Conservation (phyloP, 2,888 invertebrate genomes). For the Tetheella fluctuosa region DNA sequence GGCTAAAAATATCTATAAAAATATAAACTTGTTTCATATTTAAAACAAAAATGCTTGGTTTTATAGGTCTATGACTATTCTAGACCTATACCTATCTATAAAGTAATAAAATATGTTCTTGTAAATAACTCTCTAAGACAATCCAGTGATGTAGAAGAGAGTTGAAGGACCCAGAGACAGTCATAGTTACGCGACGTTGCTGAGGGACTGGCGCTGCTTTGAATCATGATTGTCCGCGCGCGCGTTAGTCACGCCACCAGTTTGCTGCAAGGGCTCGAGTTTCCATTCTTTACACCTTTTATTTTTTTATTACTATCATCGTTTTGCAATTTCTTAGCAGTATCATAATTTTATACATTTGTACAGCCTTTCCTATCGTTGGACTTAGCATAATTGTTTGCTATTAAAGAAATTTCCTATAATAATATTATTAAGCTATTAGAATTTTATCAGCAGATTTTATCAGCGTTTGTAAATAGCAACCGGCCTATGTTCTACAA, state of each 20-base stretch:
- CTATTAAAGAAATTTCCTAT: background rate
- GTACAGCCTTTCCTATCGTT: background rate
- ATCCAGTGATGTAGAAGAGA: slow-evolving; percentile 25
- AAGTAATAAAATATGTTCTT: background rate
- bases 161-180: slow-evolving; percentile 44
- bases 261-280: slow-evolving; percentile 31
- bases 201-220: slow-evolving; percentile 45
- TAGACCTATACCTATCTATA: background rate
- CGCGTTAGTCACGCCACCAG: slow-evolving; percentile 66
- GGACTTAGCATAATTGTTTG: background rate
- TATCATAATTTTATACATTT: background rate
- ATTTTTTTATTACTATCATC: slow-evolving; percentile 32
- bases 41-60: too few species aligned
- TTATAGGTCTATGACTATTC: too few species aligned
- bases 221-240: slow-evolving; percentile 60
- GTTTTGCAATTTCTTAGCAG: slow-evolving; percentile 11
- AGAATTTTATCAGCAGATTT: slow-evolving; percentile 1
- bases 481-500: background rate
- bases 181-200: slow-evolving; percentile 21
- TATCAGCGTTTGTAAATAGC: slow-evolving; percentile 1
- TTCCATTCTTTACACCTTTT: slow-evolving; percentile 30
- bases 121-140: background rate
- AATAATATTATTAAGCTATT: background rate
- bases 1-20: background rate
- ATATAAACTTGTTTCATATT: background rate